These are phyloP conservation scores for Natrix natrix DNA, from an alignment of 2,797 vertebrate genomes.

Conservation along the genomic window DNA sequence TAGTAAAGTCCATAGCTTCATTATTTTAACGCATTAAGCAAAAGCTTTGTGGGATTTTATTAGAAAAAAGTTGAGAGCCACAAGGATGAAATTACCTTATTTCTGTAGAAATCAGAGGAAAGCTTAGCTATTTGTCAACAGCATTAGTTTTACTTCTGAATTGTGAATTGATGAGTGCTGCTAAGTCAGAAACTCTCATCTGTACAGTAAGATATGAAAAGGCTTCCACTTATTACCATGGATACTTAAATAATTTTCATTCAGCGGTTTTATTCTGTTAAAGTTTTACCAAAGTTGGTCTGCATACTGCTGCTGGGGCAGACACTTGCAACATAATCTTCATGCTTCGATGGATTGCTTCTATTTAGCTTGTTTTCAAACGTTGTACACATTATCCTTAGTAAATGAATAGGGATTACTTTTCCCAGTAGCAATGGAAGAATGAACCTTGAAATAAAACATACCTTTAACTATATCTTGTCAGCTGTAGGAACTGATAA, in stretches of 20 bases:
- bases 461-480: not conserved
- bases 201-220: not conserved
- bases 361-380: not conserved
- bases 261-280: not conserved
- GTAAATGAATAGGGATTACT: not conserved
- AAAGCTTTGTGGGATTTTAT: not conserved
- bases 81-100: not conserved
- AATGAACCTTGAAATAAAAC: accelerated
- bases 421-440: not conserved
- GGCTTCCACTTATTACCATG: not conserved
- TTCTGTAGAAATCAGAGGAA: not conserved
- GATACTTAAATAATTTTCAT: constrained; percentile 11
- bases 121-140: not conserved
- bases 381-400: accelerated
- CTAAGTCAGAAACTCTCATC: not conserved
- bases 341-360: not conserved
- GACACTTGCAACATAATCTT: not conserved
- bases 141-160: not conserved
- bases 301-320: not conserved
- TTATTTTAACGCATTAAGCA: not conserved
- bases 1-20: not conserved
- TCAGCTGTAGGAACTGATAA: constrained; percentile 16
- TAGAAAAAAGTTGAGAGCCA: not conserved
- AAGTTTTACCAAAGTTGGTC: not conserved
- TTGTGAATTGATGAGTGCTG: not conserved